Evolutionary conservation across 2,888 invertebrate genomes (phyloP).

Genomic region (Drosophila villosipedis): DNA sequence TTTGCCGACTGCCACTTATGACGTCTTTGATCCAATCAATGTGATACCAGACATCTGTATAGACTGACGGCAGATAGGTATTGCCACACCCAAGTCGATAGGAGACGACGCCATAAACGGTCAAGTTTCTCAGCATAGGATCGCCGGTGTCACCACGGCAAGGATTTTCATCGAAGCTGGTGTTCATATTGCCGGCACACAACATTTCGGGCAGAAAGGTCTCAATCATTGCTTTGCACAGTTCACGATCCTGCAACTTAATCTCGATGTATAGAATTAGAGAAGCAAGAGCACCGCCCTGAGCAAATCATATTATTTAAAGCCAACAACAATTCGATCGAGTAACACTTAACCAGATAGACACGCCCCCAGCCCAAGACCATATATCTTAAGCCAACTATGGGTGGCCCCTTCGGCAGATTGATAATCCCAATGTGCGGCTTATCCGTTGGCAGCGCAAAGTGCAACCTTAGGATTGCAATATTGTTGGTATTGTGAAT

Average conservation of each 20-base stretch:
- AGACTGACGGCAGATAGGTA: conserved; percentile 23
- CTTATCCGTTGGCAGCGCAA: conserved; percentile 12
- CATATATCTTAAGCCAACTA: neutral
- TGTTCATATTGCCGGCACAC: conserved; percentile 32
- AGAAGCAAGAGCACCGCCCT: conserved; percentile 45
- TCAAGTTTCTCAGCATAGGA: conserved; percentile 27
- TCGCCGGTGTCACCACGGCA: conserved; percentile 53
- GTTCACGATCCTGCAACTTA: neutral
- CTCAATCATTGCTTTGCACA: conserved; percentile 17
- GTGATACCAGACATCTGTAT: conserved; percentile 43
- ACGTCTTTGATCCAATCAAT: conserved; percentile 33
- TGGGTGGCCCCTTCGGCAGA: conserved; percentile 28
- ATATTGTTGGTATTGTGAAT: conserved; percentile 58
- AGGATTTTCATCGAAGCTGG: conserved; percentile 6
- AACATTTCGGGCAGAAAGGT: conserved; percentile 30
- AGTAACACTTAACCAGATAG: conserved; percentile 27
- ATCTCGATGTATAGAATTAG: conserved; percentile 29
- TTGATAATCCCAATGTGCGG: conserved; percentile 8
- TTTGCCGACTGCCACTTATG: neutral
- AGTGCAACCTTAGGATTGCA: conserved; percentile 35
- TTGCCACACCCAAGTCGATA: conserved; percentile 39
- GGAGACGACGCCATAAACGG: conserved; percentile 41
- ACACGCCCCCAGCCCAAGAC: conserved; percentile 66
- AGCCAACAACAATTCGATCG: neutral
- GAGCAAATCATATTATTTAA: neutral